These are phyloP conservation scores for Lumbricus terrestris DNA, from an alignment of 2,888 invertebrate species.

Conservation along the genomic window DNA sequence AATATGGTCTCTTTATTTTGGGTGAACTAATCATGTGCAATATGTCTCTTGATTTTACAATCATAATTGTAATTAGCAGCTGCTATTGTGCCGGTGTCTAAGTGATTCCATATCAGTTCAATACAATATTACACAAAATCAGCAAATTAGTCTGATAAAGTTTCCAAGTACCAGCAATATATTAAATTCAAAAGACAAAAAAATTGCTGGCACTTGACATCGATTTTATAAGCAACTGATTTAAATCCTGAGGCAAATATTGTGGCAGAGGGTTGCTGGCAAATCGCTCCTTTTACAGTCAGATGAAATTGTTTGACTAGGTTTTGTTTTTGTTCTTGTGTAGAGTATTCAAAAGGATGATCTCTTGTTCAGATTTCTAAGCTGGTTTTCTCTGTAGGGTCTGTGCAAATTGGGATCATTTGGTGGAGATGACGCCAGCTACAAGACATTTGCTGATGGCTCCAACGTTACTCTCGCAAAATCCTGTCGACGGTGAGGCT, in stretches of 20 bases:
- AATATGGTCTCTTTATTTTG: too few species aligned
- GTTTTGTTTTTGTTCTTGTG: neutral
- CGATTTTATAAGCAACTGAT: neutral
- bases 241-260: neutral
- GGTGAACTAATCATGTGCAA: too few species aligned
- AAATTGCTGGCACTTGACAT: neutral
- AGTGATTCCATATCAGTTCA: too few species aligned
- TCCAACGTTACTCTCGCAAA: constrained; percentile 87
- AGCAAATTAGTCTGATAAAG: too few species aligned
- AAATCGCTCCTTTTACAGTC: neutral
- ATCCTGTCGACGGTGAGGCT: constrained; percentile 75
- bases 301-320: neutral
- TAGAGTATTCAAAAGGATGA: neutral
- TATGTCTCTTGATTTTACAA: too few species aligned
- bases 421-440: constrained; percentile 92
- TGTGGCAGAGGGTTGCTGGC: neutral
- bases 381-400: constrained; percentile 64
- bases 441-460: constrained; percentile 91
- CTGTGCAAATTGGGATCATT: constrained; percentile 89
- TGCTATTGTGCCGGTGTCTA: too few species aligned
- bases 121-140: too few species aligned
- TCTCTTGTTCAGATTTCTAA: neutral
- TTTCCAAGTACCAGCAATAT: too few species aligned
- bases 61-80: too few species aligned
- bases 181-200: too few species aligned